phyloP scores from a whole-genome alignment of 1,140 invertebrate species.

The Dolichoris vasculosae region DNA sequence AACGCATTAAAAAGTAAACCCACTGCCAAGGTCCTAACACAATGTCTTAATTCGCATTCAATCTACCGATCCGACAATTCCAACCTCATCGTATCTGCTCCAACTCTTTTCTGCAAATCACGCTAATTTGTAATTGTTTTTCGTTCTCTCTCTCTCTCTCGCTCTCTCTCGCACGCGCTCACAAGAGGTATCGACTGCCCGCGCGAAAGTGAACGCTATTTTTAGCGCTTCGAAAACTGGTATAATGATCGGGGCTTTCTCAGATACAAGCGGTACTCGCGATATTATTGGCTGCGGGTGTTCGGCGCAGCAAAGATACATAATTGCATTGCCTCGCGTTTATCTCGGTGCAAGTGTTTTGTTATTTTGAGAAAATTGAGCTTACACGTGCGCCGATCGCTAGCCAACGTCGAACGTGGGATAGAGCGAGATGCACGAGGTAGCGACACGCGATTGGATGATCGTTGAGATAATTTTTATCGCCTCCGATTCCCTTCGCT shows the following conservation, averaged over 20 bases:
- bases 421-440: too few species aligned
- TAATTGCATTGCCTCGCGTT: background rate
- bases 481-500: too few species aligned
- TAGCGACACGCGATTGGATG: too few species aligned
- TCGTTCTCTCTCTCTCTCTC: background rate
- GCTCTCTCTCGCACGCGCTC: too few species aligned
- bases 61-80: background rate
- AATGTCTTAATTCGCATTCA: background rate
- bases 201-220: conserved; percentile 22
- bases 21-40: background rate
- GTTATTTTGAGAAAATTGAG: background rate
- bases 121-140: background rate
- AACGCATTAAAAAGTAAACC: background rate
- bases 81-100: background rate
- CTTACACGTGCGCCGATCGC: too few species aligned
- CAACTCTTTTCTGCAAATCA: background rate
- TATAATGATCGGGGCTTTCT: conserved; percentile 23
- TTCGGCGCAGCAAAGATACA: background rate
- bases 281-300: background rate
- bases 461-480: background rate
- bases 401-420: too few species aligned
- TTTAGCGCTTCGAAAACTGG: conserved; percentile 42
- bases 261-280: background rate
- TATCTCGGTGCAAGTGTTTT: background rate
- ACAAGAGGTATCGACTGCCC: background rate